Conservation (phyloP, 2,797 vertebrate species). For the Danio tinwini region DNA sequence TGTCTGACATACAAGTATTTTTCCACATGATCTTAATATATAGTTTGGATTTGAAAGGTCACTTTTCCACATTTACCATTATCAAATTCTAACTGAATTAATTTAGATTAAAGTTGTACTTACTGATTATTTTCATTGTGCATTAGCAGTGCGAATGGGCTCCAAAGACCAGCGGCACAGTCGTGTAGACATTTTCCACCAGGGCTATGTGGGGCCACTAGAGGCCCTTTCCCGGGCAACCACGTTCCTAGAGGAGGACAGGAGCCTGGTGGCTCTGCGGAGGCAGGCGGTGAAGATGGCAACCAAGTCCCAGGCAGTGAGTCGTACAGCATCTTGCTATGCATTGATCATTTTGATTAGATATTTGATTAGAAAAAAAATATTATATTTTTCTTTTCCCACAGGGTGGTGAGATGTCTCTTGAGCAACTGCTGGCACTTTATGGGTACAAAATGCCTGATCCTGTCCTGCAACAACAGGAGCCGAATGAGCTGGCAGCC, state of each 20-base stretch:
- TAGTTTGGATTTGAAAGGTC: not conserved
- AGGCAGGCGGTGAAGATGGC: constrained; percentile 75
- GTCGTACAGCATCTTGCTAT: constrained; percentile 24
- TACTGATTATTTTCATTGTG: constrained; percentile 1
- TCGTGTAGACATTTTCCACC: constrained; percentile 82
- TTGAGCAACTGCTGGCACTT: constrained; percentile 91
- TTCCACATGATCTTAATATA: not conserved
- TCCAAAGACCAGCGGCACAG: constrained; percentile 77
- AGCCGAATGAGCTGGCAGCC: constrained; percentile 79
- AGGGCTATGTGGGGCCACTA: constrained; percentile 77
- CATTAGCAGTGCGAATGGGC: constrained; percentile 81
- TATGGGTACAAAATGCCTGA: constrained; percentile 90
- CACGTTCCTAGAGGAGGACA: constrained; percentile 79
- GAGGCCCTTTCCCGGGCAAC: constrained; percentile 67
- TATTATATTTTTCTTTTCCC: constrained; percentile 43
- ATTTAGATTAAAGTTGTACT: not conserved
- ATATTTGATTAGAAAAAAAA: not conserved
- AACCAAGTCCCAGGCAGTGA: constrained; percentile 71
- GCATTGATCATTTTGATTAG: not conserved
- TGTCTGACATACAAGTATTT: not conserved
- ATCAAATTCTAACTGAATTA: not conserved
- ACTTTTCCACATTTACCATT: no score
- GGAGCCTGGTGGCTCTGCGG: constrained; percentile 74
- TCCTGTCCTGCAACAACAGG: constrained; percentile 82
- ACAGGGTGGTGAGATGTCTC: constrained; percentile 89